Percentiles rank a stretch among this genome's conserved stretches.
Evolutionary conservation across 2,113 vertebrate genomes (phyloP).

Genomic region (Patagioenas fasciata): DNA sequence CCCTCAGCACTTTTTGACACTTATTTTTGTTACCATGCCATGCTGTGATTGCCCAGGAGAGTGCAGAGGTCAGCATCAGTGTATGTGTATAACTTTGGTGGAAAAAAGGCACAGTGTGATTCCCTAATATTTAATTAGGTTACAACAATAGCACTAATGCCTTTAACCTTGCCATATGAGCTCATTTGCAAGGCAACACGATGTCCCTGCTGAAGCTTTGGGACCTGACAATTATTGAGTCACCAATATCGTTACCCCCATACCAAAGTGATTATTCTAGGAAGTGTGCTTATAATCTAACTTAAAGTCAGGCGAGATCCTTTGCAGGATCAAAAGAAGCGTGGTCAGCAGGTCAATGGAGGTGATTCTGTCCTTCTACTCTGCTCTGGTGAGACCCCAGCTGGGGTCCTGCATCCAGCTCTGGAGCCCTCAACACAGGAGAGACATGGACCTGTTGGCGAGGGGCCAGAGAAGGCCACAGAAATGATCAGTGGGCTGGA

Average conservation of each 20-base stretch:
- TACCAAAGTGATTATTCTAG: background rate
- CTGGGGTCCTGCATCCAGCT: too few relatives aligned
- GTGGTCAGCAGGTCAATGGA: too few relatives aligned
- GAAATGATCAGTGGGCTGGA: too few relatives aligned
- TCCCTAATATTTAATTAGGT: constrained; percentile 33
- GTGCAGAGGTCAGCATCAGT: background rate
- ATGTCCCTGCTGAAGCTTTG: background rate
- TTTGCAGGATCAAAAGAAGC: background rate
- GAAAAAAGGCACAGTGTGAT: background rate
- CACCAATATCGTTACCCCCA: background rate
- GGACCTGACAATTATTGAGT: background rate
- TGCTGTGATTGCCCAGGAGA: background rate
- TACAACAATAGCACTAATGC: background rate
- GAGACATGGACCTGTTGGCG: too few relatives aligned
- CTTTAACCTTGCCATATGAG: background rate
- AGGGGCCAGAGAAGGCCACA: too few relatives aligned
- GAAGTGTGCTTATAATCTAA: background rate
- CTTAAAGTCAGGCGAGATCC: background rate
- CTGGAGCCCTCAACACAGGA: too few relatives aligned
- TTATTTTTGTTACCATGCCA: background rate
- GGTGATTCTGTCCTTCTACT: too few relatives aligned
- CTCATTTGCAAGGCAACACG: background rate
- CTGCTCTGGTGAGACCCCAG: too few relatives aligned
- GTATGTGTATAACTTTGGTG: background rate
- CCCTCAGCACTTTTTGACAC: background rate